Conservation (phyloP, 23 tunicate genomes). For the Halocynthia roretzi region DNA sequence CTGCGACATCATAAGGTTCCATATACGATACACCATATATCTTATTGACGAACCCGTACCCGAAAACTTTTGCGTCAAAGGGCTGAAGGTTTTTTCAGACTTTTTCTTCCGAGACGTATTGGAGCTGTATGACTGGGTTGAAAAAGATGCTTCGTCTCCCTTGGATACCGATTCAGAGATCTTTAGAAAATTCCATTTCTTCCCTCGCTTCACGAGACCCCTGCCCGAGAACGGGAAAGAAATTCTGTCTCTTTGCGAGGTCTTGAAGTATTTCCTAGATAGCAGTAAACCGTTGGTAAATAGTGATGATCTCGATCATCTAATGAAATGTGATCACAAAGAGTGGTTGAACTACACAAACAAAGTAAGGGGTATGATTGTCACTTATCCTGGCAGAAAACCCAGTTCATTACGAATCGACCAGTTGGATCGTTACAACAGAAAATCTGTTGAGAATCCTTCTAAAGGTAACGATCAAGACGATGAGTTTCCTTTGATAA, state of each 20-base stretch:
- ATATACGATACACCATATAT: slow-evolving; percentile 82
- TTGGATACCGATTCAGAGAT: slow-evolving; percentile 22
- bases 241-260: slow-evolving; percentile 75
- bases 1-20: slow-evolving; percentile 89
- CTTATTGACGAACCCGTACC: slow-evolving; percentile 89
- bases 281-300: slow-evolving; percentile 72
- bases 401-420: slow-evolving; percentile 93
- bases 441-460: slow-evolving; percentile 41
- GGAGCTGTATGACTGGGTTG: slow-evolving; percentile 93
- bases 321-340: slow-evolving; percentile 57
- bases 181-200: slow-evolving; percentile 71
- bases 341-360: slow-evolving; percentile 69
- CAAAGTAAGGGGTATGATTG: slow-evolving; percentile 84
- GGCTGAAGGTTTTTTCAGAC: slow-evolving; percentile 79
- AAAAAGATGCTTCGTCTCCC: slow-evolving; percentile 9
- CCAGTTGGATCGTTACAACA: slow-evolving; percentile 77
- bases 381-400: slow-evolving; percentile 89
- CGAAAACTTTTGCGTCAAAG: slow-evolving; percentile 79
- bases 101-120: slow-evolving; percentile 88
- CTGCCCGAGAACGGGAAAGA: slow-evolving; percentile 86
- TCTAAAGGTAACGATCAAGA: slow-evolving; percentile 26
- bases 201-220: slow-evolving; percentile 79
- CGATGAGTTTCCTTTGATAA: slow-evolving; percentile 81
- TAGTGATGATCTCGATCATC: slow-evolving; percentile 41
- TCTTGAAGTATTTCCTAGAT: slow-evolving; percentile 70